These are phyloP conservation scores for Cairina moschata DNA, from an alignment of 2,113 vertebrate species.

Conservation along the genomic window DNA sequence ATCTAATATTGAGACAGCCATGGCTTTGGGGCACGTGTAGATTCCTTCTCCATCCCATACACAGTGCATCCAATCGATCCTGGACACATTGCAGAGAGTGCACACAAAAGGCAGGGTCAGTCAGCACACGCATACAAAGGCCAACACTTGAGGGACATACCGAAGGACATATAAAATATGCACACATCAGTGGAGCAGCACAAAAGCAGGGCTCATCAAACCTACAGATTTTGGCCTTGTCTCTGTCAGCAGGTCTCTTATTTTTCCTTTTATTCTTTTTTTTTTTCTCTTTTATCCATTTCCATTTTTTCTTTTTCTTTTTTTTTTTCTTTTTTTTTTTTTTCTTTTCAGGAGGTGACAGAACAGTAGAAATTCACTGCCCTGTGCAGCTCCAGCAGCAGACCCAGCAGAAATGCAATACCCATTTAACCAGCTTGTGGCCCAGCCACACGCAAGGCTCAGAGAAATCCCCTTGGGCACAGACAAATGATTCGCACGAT, in stretches of 20 bases:
- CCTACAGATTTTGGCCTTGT: not conserved
- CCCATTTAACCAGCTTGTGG: not conserved
- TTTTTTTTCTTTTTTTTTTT: not conserved
- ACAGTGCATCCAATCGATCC: not conserved
- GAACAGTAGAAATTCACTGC: not conserved
- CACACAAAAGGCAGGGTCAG: constrained; percentile 13
- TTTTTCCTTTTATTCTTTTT: not conserved
- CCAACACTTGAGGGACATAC: not conserved
- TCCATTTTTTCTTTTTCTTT: too few species aligned
- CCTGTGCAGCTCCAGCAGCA: not conserved
- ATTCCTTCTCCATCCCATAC: not conserved
- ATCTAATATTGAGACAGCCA: not conserved
- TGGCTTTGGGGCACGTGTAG: not conserved
- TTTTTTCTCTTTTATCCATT: not conserved
- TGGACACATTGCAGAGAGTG: not conserved
- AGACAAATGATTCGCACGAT: not conserved
- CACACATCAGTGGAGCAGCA: not conserved
- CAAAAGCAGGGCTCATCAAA: not conserved
- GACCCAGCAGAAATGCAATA: not conserved
- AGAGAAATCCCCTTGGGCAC: not conserved
- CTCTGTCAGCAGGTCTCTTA: not conserved
- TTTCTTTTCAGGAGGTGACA: not conserved
- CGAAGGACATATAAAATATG: accelerated
- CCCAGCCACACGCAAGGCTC: not conserved
- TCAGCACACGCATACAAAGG: not conserved